These are phyloP conservation scores for Bombus vancouverensis DNA, from an alignment of 1,140 invertebrate genomes.

Conservation along the genomic window DNA sequence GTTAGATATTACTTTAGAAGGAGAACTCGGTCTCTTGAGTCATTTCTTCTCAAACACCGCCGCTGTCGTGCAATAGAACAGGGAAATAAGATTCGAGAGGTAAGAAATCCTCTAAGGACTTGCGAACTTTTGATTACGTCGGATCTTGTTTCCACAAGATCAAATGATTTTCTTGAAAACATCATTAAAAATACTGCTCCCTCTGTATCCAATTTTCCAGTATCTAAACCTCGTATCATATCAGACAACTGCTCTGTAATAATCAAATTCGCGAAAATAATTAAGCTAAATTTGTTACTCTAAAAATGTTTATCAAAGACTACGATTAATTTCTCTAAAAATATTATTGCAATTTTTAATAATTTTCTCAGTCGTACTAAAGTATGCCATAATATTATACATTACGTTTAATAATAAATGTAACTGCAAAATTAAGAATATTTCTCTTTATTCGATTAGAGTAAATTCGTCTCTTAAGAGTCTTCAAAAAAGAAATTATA, in stretches of 20 bases:
- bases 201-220: not conserved
- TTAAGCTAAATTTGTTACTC: too few relatives aligned
- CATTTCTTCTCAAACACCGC: constrained; percentile 23
- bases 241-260: not conserved
- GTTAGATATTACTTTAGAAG: not conserved
- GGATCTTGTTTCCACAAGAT: not conserved
- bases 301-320: too few relatives aligned
- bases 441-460: too few relatives aligned
- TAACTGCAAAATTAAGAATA: too few relatives aligned
- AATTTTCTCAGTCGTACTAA: too few relatives aligned
- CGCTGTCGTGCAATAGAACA: constrained; percentile 24
- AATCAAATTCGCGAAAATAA: not conserved
- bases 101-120: not conserved
- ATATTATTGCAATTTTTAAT: too few relatives aligned
- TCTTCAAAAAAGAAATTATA: not conserved
- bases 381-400: too few relatives aligned
- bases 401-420: not conserved
- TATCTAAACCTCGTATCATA: not conserved
- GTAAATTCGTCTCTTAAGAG: not conserved
- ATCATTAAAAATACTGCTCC: not conserved
- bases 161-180: constrained; percentile 3
- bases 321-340: too few relatives aligned
- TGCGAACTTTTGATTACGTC: constrained; percentile 19
- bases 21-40: constrained; percentile 11
- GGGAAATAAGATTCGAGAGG: constrained; percentile 17